Evolutionary conservation across 2,113 vertebrate species (phyloP).

Genomic region (Oncorhynchus kisutch): DNA sequence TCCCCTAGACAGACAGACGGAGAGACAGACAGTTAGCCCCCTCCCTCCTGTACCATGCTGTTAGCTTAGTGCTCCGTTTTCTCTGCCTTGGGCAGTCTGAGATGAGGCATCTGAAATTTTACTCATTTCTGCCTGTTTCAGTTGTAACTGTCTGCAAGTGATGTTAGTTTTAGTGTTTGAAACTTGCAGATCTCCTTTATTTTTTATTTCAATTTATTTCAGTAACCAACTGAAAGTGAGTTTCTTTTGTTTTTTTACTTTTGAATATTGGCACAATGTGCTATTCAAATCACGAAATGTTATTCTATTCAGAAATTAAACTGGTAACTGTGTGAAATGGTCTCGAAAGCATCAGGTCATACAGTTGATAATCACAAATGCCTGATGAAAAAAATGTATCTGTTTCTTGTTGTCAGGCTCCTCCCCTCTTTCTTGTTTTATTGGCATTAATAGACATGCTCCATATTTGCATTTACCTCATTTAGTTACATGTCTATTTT

Average conservation of each 20-base stretch:
- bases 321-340: conserved; percentile 80
- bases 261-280: conserved; percentile 67
- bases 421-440: conserved; percentile 54
- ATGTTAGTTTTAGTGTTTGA: conserved; percentile 82
- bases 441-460: conserved; percentile 65
- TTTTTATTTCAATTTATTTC: conserved; percentile 83
- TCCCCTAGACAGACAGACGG: conserved; percentile 35
- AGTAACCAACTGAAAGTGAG: conserved; percentile 66
- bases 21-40: conserved; percentile 5
- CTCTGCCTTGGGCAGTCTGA: conserved; percentile 4
- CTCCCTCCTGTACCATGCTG: conserved; percentile 19
- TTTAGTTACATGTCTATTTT: conserved; percentile 88
- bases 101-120: conserved; percentile 7
- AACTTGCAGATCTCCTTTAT: conserved; percentile 71
- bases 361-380: conserved; percentile 55
- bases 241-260: conserved; percentile 35
- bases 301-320: conserved; percentile 71
- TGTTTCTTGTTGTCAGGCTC: conserved; percentile 63
- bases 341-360: conserved; percentile 41
- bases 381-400: conserved; percentile 62
- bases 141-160: conserved; percentile 68
- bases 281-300: conserved; percentile 69
- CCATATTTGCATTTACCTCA: conserved; percentile 86
- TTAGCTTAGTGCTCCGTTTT: conserved; percentile 15
- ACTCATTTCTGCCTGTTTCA: conserved; percentile 60